Evolutionary conservation across 2,113 vertebrate species (phyloP).

Genomic region (Etia nguti): DNA sequence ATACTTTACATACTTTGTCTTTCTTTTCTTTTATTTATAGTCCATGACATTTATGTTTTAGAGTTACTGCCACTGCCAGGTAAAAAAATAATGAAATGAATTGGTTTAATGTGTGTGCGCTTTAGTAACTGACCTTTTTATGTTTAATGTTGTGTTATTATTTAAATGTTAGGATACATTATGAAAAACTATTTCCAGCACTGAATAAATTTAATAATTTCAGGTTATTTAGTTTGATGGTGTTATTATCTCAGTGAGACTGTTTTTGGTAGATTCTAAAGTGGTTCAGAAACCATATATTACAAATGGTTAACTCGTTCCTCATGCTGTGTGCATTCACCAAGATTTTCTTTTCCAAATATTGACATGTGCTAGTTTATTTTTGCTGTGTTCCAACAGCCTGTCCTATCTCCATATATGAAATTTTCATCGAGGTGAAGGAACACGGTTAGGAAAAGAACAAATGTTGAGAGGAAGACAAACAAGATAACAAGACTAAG

Average conservation of each 20-base stretch:
- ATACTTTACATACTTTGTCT: not conserved
- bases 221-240: fast-evolving
- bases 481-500: fast-evolving
- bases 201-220: fast-evolving
- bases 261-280: not conserved
- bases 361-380: not conserved
- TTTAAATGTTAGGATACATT: not conserved
- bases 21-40: not conserved
- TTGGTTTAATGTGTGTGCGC: not conserved
- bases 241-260: not conserved
- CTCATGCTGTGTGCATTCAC: not conserved
- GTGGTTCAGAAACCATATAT: not conserved
- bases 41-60: fast-evolving
- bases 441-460: not conserved
- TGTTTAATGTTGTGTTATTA: not conserved
- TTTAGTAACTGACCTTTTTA: not conserved
- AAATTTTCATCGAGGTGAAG: not conserved
- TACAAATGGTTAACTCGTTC: not conserved
- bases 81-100: fast-evolving
- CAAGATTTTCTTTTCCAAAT: not conserved
- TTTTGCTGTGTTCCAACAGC: not conserved
- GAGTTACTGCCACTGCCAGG: not conserved
- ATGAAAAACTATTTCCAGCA: fast-evolving
- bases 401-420: fast-evolving
- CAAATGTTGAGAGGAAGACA: not conserved